Percentiles rank a stretch among this genome's conserved stretches.
phyloP scores from a whole-genome alignment of 2,113 vertebrate species.

The Aix galericulata region DNA sequence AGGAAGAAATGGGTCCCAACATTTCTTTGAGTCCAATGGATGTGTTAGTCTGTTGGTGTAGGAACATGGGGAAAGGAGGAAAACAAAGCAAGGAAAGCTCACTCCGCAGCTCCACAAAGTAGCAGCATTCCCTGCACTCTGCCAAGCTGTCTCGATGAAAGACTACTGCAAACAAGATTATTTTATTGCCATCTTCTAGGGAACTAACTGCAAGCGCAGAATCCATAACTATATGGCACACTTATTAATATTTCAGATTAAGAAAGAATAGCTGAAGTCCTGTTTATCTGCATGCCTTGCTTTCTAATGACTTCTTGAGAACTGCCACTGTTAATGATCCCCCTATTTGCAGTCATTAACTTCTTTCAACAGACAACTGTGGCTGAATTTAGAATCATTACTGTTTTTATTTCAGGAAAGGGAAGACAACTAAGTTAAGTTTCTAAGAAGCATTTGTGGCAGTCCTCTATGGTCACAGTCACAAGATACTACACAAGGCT shows the following conservation, averaged over 20 bases:
- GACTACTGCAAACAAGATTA: not conserved
- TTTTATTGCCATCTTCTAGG: not conserved
- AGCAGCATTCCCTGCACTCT: not conserved
- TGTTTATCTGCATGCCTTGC: not conserved
- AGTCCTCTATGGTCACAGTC: accelerated
- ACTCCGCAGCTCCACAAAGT: not conserved
- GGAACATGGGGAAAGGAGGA: not conserved
- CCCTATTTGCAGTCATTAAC: not conserved
- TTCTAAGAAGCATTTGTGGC: not conserved
- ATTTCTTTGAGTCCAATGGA: accelerated
- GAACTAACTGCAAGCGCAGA: not conserved
- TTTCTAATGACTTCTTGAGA: not conserved
- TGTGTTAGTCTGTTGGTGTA: not conserved
- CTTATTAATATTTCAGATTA: not conserved
- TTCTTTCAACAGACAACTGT: not conserved
- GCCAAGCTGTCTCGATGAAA: not conserved
- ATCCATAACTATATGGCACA: not conserved
- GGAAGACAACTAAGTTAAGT: not conserved
- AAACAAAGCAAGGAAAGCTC: not conserved
- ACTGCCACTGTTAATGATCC: not conserved
- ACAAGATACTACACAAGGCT: not conserved
- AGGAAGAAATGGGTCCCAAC: not conserved
- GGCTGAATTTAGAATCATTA: not conserved
- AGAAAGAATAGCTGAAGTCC: not conserved
- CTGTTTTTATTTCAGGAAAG: not conserved